These are phyloP conservation scores for Ursus arctos DNA, from an alignment of 2,113 vertebrate genomes.

Conservation along the genomic window DNA sequence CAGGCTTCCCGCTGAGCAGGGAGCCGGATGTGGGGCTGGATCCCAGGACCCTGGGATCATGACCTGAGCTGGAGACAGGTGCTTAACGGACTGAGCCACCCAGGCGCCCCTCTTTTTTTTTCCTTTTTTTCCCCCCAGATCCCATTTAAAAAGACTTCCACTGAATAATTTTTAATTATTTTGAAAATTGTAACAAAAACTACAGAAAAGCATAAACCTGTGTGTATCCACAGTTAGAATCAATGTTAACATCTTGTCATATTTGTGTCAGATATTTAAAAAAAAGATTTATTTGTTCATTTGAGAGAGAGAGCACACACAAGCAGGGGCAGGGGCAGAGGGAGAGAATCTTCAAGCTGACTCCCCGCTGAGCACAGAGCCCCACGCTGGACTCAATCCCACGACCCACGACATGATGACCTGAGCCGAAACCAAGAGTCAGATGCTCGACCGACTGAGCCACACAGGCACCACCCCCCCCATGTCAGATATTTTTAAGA, in stretches of 20 bases:
- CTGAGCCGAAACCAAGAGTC: neutral
- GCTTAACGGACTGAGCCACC: too few relatives aligned
- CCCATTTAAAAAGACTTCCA: neutral
- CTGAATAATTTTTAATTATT: constrained; percentile 35
- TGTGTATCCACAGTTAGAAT: neutral
- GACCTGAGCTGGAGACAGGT: too few relatives aligned
- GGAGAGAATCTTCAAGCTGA: neutral
- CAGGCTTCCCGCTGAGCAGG: too few relatives aligned
- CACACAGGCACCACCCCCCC: neutral
- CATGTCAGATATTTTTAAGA: neutral
- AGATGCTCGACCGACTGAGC: neutral
- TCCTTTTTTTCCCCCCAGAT: too few relatives aligned
- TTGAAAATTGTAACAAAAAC: constrained; percentile 26
- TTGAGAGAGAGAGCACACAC: neutral
- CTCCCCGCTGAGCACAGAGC: neutral
- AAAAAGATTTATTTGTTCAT: neutral
- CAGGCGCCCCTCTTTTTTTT: too few relatives aligned
- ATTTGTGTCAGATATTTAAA: neutral
- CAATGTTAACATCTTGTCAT: neutral
- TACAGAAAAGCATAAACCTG: neutral
- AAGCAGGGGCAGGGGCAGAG: neutral
- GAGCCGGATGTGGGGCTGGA: too few relatives aligned
- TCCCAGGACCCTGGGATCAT: too few relatives aligned
- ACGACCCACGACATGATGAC: neutral
- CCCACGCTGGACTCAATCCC: accelerated